phyloP scores from a whole-genome alignment of 2,113 vertebrate species.

The Gadus macrocephalus region DNA sequence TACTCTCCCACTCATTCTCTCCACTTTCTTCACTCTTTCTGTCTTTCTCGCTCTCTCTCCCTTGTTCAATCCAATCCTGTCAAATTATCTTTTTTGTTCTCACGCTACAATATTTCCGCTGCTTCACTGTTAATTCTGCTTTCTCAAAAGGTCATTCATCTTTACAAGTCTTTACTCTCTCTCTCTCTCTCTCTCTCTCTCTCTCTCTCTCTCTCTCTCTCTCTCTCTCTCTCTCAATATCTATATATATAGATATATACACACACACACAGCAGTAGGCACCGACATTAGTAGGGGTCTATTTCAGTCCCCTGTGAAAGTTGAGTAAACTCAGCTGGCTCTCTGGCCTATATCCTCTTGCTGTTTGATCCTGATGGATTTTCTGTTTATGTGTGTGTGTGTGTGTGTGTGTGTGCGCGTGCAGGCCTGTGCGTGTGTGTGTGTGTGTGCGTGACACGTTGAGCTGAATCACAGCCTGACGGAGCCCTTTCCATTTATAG shows the following conservation, averaged over 20 bases:
- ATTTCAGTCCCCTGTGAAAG: conserved; percentile 66
- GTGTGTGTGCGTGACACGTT: conserved; percentile 27
- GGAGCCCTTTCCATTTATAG: conserved; percentile 72
- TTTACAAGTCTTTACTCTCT: neutral
- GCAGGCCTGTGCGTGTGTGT: neutral
- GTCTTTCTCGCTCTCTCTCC: conserved; percentile 2
- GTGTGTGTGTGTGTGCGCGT: conserved; percentile 19
- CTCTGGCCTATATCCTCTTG: conserved; percentile 64
- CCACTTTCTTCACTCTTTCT: neutral
- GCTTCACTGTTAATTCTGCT: conserved; percentile 7
- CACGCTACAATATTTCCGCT: conserved; percentile 2
- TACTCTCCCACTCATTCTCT: conserved; percentile 39
- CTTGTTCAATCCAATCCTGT: neutral
- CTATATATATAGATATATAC: conserved; percentile 14
- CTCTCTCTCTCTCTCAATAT: neutral
- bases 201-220: conserved; percentile 12
- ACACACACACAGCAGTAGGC: conserved; percentile 8
- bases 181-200: conserved; percentile 7
- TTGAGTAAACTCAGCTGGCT: conserved; percentile 70
- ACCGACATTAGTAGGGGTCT: conserved; percentile 32
- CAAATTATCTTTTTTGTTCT: conserved; percentile 31
- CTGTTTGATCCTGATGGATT: conserved; percentile 35
- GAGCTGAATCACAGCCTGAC: conserved; percentile 70
- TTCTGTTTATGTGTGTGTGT: neutral
- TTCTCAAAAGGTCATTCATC: conserved; percentile 1